Evolutionary conservation across 2,113 vertebrate species (phyloP), one percentile per base, ranked within the genome.

Genomic region (Perccottus glenii): DNA sequence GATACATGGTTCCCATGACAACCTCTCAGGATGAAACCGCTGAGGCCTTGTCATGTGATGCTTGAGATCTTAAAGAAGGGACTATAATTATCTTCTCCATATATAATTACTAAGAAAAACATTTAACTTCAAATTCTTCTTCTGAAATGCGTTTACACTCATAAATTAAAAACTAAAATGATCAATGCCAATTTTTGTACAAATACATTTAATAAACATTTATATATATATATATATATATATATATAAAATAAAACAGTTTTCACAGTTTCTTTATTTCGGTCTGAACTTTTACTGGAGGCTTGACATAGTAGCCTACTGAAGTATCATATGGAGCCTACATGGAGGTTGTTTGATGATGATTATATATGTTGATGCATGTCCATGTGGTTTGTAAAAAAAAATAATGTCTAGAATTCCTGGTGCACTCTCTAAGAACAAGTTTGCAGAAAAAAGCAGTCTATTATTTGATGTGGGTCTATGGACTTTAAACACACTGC

Each of bases 1-100:
- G 86, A 87, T 86, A 85, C 82, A 74, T 11, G 77, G 91, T 92
- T 93, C 82, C 90, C 88, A 91, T 92, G 91, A 90, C 87, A 89
- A 93, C 92, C 78, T 78, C 70, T 49, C 71, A 81, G 83, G 85
- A 87, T 86, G 82, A 66, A 90, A 87, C 84, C 77, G 82, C 87
- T 88, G 90, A 91, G 85, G 89, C 85, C 82, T 78, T 72, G 60
- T 85, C 83, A 87, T 84, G 82, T 89, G 83, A 81, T 81, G 78
- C 78, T 75, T 84, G 69, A 87, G 76, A 80, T 80, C 73, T 86
- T 56, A 80, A 70, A 72, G 70, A 73, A 61, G 59, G 46, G 63
- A 59, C 27, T 59, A 49, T 63, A 56, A 78, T 73, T 75, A 40
- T 67, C 65, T 69, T 62, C 64, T 45, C 64, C 15, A 67, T 69